A percentile compares a stretch with the other conserved stretches of the same genome.
Conservation (phyloP, 2,113 vertebrate genomes). For the Solea senegalensis region DNA sequence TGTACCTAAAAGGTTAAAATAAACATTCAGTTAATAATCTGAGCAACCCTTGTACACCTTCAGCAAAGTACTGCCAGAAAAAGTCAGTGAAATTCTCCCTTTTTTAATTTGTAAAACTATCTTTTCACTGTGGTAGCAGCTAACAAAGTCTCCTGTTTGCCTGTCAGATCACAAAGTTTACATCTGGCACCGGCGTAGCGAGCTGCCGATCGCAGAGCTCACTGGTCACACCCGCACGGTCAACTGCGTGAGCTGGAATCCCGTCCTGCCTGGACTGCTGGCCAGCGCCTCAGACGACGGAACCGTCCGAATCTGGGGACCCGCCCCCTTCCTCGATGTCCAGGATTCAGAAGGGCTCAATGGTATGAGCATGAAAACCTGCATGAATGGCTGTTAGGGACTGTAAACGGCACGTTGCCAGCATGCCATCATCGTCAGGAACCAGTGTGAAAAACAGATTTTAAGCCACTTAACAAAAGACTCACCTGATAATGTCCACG, state of each 20-base stretch:
- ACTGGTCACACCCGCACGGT: conserved; percentile 96
- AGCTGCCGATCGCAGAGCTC: conserved; percentile 96
- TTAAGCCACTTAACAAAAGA: too few species aligned
- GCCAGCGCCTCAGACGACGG: conserved; percentile 97
- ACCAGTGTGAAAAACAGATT: too few species aligned
- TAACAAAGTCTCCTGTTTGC: conserved; percentile 9
- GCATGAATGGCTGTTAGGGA: background rate
- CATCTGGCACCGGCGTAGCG: conserved; percentile 97
- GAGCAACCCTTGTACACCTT: background rate
- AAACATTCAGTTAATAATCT: background rate
- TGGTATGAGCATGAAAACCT: conserved; percentile 54
- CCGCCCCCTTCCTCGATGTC: conserved; percentile 91
- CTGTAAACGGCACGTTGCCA: too few species aligned
- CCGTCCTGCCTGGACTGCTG: conserved; percentile 91
- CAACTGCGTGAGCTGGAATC: conserved; percentile 99
- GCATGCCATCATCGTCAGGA: too few species aligned
- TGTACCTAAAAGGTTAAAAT: background rate
- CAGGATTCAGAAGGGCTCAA: conserved; percentile 90
- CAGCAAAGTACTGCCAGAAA: background rate
- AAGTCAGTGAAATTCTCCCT: background rate
- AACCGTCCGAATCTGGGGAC: conserved; percentile 97
- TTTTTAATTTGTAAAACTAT: background rate
- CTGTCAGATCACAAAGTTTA: conserved; percentile 95
- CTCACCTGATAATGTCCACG: too few species aligned
- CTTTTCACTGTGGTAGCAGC: background rate